These are phyloP conservation scores for Brachionus plicatilis DNA, from an alignment of 1,140 invertebrate genomes.

Conservation along the genomic window DNA sequence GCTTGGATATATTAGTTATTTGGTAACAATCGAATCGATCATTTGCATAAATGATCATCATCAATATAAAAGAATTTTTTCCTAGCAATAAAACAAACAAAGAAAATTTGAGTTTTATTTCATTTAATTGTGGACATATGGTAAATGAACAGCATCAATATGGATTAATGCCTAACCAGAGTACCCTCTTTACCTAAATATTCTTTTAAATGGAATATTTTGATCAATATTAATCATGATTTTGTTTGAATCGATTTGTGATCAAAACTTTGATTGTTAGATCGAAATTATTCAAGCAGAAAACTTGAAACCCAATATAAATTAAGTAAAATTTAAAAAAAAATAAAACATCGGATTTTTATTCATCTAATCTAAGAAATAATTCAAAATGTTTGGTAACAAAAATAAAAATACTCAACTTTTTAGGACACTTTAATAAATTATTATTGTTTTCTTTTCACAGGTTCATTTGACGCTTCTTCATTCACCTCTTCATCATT, in stretches of 20 bases:
- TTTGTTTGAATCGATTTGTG: neutral
- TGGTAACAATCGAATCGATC: neutral
- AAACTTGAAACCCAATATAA: neutral
- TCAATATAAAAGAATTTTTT: neutral
- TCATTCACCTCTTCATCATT: neutral
- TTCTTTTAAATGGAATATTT: neutral
- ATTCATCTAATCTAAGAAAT: neutral
- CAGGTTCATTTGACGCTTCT: neutral
- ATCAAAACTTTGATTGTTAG: neutral
- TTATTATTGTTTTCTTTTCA: neutral
- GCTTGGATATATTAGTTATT: neutral
- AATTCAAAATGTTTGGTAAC: neutral
- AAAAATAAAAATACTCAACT: too few species aligned
- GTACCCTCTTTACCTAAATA: too few species aligned
- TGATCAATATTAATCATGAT: neutral
- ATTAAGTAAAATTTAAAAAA: neutral
- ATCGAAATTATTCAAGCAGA: neutral
- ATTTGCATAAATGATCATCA: neutral
- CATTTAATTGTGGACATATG: neutral
- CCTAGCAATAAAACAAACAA: neutral
- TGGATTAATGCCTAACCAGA: neutral
- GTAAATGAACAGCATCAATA: neutral
- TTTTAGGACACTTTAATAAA: too few species aligned
- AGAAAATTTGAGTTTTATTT: neutral
- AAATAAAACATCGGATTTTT: neutral